Base-by-base conservation (phyloP, 2,113 vertebrate genomes). In the Pandion haliaetus region DNA sequence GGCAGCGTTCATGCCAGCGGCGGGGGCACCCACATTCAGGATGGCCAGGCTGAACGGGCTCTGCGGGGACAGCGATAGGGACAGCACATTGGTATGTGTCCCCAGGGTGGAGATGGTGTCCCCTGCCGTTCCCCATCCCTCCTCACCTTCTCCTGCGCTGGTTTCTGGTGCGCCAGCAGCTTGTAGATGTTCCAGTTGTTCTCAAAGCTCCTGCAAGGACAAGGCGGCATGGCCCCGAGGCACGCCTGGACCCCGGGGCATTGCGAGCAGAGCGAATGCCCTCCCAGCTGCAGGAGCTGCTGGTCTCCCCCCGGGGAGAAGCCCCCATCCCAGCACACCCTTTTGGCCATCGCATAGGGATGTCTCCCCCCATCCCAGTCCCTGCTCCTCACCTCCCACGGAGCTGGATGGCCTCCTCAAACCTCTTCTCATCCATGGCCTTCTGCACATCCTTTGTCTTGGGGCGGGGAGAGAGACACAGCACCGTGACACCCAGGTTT, bases 171-270 rank as follows among this genome's bases (percentile, higher is more conserved):
- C 0, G 99, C 98, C 34, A 99, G 98, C 63, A 99, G 98, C 85
- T 99, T 99, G 97, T 99, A 99, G 76, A 99, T 99, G 88, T 99
- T 99, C 99, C 98, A 99, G 97, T 99, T 99, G 97, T 99, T 99
- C 96, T 99, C 99, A 93, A 99, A 99, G 96, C 99, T 99, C 99
- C 99, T 99, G 88, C 47, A 96, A 98, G 65, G 62, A 92, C 38
- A 83, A 9, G 5, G 26, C 0, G 6, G 18, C 0, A 1, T 34
- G n/a, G 34, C 23, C 32, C 23, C 2, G 1, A 3, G n/a, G 34
- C 0, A 2, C 2, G 2, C 29, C 11, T 12, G 54, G 63, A 25
- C 21, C 23, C 17, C 2, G 1, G 31, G n/a, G n/a, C 10, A 4
- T 31, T 29, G 3, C 8, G 4, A 19, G 13, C 8, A 6, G 17